These are phyloP conservation scores for Formica exsecta DNA, from an alignment of 1,140 invertebrate species.

Conservation along the genomic window DNA sequence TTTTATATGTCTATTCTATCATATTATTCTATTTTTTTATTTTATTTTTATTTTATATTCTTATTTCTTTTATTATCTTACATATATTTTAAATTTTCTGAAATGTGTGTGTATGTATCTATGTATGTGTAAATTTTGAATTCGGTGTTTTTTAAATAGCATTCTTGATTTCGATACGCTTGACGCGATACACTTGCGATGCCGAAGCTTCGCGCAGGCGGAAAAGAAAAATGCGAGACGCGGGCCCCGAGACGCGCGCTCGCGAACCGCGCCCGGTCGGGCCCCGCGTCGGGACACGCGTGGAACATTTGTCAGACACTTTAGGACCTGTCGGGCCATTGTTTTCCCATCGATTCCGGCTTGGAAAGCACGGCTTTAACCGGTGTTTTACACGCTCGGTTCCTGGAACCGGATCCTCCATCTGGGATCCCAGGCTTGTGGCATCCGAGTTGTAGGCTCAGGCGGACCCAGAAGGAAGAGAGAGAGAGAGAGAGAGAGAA, in stretches of 20 bases:
- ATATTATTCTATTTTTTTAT: background rate
- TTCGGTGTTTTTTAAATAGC: background rate
- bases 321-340: constrained; percentile 74
- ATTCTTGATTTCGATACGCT: constrained; percentile 12
- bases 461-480: constrained; percentile 36
- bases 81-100: background rate
- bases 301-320: constrained; percentile 81
- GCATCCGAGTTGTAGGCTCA: constrained; percentile 71
- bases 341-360: constrained; percentile 79
- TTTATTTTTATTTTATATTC: background rate
- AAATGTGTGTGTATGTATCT: no score
- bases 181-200: constrained; percentile 32
- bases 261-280: background rate
- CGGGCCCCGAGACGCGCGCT: background rate
- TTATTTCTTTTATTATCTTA: background rate
- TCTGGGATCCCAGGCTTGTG: constrained; percentile 74
- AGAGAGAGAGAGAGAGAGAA: constrained; percentile 64
- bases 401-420: constrained; percentile 78
- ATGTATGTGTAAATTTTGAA: background rate
- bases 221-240: constrained; percentile 34
- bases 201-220: constrained; percentile 6
- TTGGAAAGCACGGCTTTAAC: constrained; percentile 80
- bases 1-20: no score
- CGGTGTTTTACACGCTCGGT: constrained; percentile 82
- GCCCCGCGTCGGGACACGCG: constrained; percentile 69